Base-by-base conservation (phyloP, 2,797 vertebrate species). In the Hafferia zeledoni region DNA sequence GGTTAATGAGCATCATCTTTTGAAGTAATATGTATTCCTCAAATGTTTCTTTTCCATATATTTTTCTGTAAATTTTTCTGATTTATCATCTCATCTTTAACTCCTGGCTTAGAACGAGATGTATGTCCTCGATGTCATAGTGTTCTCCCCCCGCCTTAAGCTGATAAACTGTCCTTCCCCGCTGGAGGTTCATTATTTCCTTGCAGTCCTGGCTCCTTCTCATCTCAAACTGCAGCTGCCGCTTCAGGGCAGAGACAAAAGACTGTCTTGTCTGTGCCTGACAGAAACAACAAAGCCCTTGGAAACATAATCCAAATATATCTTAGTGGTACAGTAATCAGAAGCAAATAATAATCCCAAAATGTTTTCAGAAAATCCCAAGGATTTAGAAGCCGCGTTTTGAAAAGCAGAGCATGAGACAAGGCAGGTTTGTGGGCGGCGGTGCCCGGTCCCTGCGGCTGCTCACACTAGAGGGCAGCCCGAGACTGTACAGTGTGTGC, bases 391-490 rank as follows among this genome's bases (percentile, higher is more conserved):
- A 55, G 43, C 22, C 1, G 4, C 5, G 6, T 49, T 93, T 57
- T 23, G 8, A 24, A 59, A 64, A 9, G 2, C 8, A 27, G 10
- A 13, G 8, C 5, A 2, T 59, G 46, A 9, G n/a, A 11, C 3
- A 2, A 15, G 55, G 20, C 5, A 37, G 16, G 17, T 27, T 65
- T 65, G 23, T 7, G 27, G 39, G 5, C 5, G 28, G 19, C 10
- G 17, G 30, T 11, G 50, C 23, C 16, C 14, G 27, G 30, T 52
- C 8, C 3, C 4, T 5, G 35, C 5, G 35, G 56, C 60, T 55
- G 57, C 31, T 71, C 25, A n/a, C 97, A 61, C 86, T 71, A 96
- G 98, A 92, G 96, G 98, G 90, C 97, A 96, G 76, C 55, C 17
- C 4, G 37, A 77, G 72, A 87, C 64, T 39, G 39, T 65, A 17